Conservation (phyloP, 2,797 vertebrate species). For the Anniella stebbinsi region DNA sequence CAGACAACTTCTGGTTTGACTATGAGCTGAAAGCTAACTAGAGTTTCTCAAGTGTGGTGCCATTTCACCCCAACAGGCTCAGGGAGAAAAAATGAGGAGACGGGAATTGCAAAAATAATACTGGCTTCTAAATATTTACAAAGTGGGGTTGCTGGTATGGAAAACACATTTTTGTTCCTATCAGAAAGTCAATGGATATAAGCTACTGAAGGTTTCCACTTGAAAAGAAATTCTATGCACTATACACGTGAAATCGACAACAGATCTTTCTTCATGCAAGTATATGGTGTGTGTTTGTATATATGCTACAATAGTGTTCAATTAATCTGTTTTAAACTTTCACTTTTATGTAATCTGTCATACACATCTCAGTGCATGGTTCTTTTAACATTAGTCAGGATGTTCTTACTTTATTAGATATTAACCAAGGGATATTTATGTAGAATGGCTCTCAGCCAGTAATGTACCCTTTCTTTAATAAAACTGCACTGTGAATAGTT, state of each 20-base stretch:
- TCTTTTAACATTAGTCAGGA: conserved; percentile 69
- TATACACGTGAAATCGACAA: conserved; percentile 59
- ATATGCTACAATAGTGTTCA: conserved; percentile 62
- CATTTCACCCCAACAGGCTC: conserved; percentile 22
- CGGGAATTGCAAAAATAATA: conserved; percentile 18
- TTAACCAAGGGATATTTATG: conserved; percentile 77
- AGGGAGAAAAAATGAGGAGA: conserved; percentile 44
- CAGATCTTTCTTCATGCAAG: conserved; percentile 44
- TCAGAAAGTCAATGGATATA: conserved; percentile 1
- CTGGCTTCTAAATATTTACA: conserved; percentile 37
- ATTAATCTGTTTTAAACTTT: conserved; percentile 74
- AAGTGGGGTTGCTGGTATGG: conserved; percentile 35
- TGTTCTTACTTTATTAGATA: conserved; percentile 74
- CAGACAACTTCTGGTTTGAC: neutral
- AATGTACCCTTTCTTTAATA: conserved; percentile 75
- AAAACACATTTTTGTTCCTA: conserved; percentile 41
- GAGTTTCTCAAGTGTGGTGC: neutral
- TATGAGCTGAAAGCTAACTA: neutral
- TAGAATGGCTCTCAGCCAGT: conserved; percentile 75
- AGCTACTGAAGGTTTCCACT: conserved; percentile 48
- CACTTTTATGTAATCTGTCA: conserved; percentile 69
- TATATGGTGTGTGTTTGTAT: conserved; percentile 21
- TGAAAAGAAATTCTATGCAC: conserved; percentile 38
- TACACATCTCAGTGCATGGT: conserved; percentile 67
- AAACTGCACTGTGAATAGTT: conserved; percentile 72